These are phyloP conservation scores for Phaetusa simplex DNA, from an alignment of 2,113 vertebrate species.

Conservation along the genomic window DNA sequence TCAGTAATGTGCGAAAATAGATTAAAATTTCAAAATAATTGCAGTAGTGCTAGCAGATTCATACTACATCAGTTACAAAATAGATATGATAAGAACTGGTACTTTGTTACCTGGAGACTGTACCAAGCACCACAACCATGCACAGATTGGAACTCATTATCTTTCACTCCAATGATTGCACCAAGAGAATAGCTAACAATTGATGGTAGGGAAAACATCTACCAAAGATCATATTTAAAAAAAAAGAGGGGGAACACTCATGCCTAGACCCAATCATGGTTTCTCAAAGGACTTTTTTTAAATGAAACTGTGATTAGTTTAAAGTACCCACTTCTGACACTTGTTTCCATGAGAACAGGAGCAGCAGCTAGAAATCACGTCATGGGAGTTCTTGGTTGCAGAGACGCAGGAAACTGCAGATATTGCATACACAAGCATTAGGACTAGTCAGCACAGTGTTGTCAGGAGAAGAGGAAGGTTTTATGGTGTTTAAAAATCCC, in stretches of 20 bases:
- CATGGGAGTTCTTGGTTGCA: background rate
- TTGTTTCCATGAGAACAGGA: conserved; percentile 71
- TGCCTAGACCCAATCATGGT: background rate
- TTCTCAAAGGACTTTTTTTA: background rate
- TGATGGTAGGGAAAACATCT: background rate
- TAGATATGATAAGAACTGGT: background rate
- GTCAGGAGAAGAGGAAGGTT: background rate
- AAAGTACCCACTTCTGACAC: conserved; percentile 35
- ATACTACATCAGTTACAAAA: background rate
- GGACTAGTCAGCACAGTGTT: background rate
- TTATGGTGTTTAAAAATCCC: background rate
- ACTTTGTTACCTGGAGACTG: conserved; percentile 3
- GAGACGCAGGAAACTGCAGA: background rate
- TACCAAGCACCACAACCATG: background rate
- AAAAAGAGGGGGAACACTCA: background rate
- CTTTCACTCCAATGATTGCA: background rate
- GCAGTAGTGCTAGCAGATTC: background rate
- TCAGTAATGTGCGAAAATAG: background rate
- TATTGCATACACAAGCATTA: background rate
- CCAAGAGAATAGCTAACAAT: background rate
- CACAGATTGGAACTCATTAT: background rate
- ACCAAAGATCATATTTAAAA: background rate
- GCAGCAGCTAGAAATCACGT: background rate
- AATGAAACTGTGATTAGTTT: conserved; percentile 1
- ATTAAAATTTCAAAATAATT: background rate